Base-by-base conservation (phyloP, 1,140 invertebrate species). In the Macrostomum lignano region DNA sequence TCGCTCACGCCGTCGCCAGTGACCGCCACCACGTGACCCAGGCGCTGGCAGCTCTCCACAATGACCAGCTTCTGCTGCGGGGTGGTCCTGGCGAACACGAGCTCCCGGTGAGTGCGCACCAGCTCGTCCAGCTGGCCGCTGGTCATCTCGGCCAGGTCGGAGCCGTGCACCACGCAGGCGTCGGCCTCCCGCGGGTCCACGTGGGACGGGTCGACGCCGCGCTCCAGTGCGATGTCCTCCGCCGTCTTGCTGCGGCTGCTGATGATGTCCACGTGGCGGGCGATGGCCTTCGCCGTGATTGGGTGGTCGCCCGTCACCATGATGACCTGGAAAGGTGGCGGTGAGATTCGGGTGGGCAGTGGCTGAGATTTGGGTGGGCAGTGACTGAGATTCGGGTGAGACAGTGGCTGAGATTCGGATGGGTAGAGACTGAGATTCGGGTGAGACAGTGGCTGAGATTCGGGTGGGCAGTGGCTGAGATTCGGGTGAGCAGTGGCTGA, bases 31-130 rank as follows among this genome's bases (percentile, higher is more conserved):
- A n/a, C n/a, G n/a, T n/a, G n/a, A n/a, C n/a, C n/a, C n/a, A 52
- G 88, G 88, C 84, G 68, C 56, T 96, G 88, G 40, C 59, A 62
- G 35, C 58, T 86, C 63, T 96, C 86, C 24, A 96, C 86, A 57
- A 96, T 94, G 58, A 94, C 91, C 51, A 96, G 65, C 57, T 96
- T 96, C 63, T 96, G 88, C 59, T 94, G 86, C n/a, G 86, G 86
- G 21, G 86, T 94, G 17, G 88, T 96, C 51, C 88, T 71, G 42
- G 86, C 88, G 64, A 96, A 96, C 42, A 96, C 88, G 59, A 96
- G 94, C 66, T 96, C 86, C 31, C 75, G 74, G 61, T 96, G 86
- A 55, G 84, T 74, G 64, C 67, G 44, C 38, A 94, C 65, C 49
- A 94, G 79, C 51, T 88, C 78, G 54, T 88, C 81, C 46, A 94